A percentile compares a stretch with the other conserved stretches of the same genome.
These are phyloP conservation scores for Anoura caudifer DNA, from an alignment of 2,113 vertebrate genomes.

Conservation along the genomic window DNA sequence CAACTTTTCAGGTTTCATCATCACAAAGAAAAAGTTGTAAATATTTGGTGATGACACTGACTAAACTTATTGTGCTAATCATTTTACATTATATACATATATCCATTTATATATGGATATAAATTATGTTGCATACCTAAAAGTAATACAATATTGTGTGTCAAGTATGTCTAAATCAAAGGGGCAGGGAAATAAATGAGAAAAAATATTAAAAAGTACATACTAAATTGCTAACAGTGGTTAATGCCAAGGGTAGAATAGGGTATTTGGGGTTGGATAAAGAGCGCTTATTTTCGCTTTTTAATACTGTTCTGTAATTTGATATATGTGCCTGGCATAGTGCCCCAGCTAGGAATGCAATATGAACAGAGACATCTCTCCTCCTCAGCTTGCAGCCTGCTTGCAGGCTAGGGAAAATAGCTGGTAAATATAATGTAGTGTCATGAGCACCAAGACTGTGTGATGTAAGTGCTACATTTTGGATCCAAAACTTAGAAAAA, in stretches of 20 bases:
- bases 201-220: not conserved
- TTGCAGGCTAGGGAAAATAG: not conserved
- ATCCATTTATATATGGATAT: no score
- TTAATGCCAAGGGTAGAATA: not conserved
- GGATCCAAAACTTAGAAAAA: not conserved
- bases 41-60: no score
- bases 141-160: not conserved
- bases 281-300: not conserved
- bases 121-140: not conserved
- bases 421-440: not conserved
- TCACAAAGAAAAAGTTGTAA: no score
- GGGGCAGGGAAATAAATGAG: not conserved
- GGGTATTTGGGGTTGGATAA: not conserved
- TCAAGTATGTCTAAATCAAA: no score
- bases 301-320: not conserved
- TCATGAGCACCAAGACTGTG: not conserved
- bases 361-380: not conserved
- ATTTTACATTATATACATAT: no score
- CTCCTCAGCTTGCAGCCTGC: not conserved
- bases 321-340: not conserved
- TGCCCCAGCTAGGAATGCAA: not conserved
- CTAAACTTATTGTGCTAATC: no score
- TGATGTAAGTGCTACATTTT: not conserved
- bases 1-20: no score
- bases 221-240: not conserved